A percentile compares a stretch with the other conserved stretches of the same genome.
These are phyloP conservation scores for Xiphophorus maculatus DNA, from an alignment of 2,113 vertebrate species.

Conservation along the genomic window DNA sequence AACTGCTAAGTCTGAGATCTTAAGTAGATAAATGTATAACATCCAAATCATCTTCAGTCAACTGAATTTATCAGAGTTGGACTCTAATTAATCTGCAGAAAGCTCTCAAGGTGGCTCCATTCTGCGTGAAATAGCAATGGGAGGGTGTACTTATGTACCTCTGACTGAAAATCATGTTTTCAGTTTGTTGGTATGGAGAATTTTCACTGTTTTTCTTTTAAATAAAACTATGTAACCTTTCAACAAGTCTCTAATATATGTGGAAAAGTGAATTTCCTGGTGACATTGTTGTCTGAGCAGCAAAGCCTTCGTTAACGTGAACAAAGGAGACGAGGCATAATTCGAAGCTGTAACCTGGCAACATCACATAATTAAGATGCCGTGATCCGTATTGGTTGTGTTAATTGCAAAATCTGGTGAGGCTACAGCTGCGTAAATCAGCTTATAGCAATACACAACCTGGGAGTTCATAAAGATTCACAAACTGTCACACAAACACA, in stretches of 20 bases:
- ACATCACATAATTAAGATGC: constrained; percentile 42
- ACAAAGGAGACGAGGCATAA: constrained; percentile 48
- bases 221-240: neutral
- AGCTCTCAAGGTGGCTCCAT: neutral
- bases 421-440: constrained; percentile 1
- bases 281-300: neutral
- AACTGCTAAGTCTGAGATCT: neutral
- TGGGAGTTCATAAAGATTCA: neutral
- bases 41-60: neutral
- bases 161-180: neutral
- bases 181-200: neutral
- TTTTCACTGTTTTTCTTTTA: neutral
- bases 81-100: neutral
- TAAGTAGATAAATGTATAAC: neutral
- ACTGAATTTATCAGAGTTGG: neutral
- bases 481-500: neutral
- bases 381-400: constrained; percentile 24
- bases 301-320: constrained; percentile 43
- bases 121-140: neutral
- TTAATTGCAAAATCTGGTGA: constrained; percentile 40
- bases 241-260: neutral
- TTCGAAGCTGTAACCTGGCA: constrained; percentile 48
- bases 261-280: neutral
- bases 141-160: too few species aligned
- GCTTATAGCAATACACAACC: constrained; percentile 8